Evolutionary conservation across 2,888 invertebrate species (phyloP).

Genomic region (Athalia circularis): DNA sequence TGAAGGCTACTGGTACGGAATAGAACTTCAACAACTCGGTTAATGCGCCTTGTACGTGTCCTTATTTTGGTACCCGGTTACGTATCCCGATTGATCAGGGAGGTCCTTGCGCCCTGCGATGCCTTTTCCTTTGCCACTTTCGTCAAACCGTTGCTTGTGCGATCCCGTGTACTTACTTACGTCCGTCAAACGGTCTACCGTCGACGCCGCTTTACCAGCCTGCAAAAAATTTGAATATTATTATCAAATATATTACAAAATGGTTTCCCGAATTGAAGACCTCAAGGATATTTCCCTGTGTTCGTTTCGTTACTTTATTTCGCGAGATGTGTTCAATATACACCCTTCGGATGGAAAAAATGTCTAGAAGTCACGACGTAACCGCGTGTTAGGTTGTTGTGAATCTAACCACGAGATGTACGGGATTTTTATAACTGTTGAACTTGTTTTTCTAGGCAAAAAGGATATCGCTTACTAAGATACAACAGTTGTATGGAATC

Average conservation of each 20-base stretch:
- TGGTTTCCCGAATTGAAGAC: no score
- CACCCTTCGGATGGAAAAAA: no score
- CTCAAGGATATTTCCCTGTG: no score
- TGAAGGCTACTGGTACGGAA: slow-evolving; percentile 11
- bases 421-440: background rate
- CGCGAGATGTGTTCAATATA: no score
- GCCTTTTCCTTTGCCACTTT: slow-evolving; percentile 89
- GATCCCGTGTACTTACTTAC: slow-evolving; percentile 92
- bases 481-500: background rate
- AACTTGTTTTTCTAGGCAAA: background rate
- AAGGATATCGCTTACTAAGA: background rate
- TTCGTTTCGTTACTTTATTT: no score
- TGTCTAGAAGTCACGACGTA: background rate
- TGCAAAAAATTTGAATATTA: slow-evolving; percentile 68
- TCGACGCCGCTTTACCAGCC: slow-evolving; percentile 72
- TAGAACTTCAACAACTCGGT: slow-evolving; percentile 15
- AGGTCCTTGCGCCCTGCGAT: slow-evolving; percentile 88
- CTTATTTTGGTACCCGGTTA: slow-evolving; percentile 90
- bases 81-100: slow-evolving; percentile 86
- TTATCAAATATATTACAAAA: no score
- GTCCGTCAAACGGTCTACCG: slow-evolving; percentile 88
- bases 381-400: background rate
- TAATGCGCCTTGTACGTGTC: slow-evolving; percentile 79
- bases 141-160: slow-evolving; percentile 90
- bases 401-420: background rate